A percentile compares a stretch with the other conserved stretches of the same genome.
Evolutionary conservation across 1,140 invertebrate genomes (phyloP).

Genomic region (Drosophila carrolli): DNA sequence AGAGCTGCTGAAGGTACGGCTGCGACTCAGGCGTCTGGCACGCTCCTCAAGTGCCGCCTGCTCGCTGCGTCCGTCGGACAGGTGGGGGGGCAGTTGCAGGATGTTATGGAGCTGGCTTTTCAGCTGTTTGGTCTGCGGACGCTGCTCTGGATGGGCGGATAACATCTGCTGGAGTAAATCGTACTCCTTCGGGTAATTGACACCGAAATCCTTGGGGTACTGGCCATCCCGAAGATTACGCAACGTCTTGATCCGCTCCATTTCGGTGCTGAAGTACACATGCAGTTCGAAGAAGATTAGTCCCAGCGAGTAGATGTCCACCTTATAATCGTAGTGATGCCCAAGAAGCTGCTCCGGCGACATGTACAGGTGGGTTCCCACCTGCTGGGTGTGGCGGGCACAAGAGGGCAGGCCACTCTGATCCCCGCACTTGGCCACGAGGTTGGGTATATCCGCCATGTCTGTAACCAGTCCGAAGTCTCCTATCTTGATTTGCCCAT

Average conservation of each 20-base stretch:
- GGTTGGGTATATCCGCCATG: slow-evolving; percentile 88
- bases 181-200: slow-evolving; percentile 88
- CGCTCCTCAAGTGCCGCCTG: slow-evolving; percentile 61
- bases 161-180: slow-evolving; percentile 91
- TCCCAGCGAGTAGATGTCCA: slow-evolving; percentile 98
- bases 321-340: slow-evolving; percentile 94
- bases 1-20: slow-evolving; percentile 75
- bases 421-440: slow-evolving; percentile 71
- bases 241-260: slow-evolving; percentile 91
- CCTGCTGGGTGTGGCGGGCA: slow-evolving; percentile 86
- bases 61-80: slow-evolving; percentile 64
- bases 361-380: slow-evolving; percentile 97
- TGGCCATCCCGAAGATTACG: slow-evolving; percentile 87
- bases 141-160: slow-evolving; percentile 88
- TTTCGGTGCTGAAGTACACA: slow-evolving; percentile 94
- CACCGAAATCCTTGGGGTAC: slow-evolving; percentile 90
- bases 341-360: slow-evolving; percentile 96
- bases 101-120: slow-evolving; percentile 71
- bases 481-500: slow-evolving; percentile 96
- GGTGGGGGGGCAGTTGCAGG: slow-evolving; percentile 58
- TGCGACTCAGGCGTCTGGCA: slow-evolving; percentile 68
- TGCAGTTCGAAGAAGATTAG: slow-evolving; percentile 97
- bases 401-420: slow-evolving; percentile 62
- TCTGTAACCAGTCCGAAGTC: slow-evolving; percentile 98
- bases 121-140: slow-evolving; percentile 92